Evolutionary conservation across 2,113 vertebrate genomes (phyloP).

Genomic region (Microtus richardsoni): DNA sequence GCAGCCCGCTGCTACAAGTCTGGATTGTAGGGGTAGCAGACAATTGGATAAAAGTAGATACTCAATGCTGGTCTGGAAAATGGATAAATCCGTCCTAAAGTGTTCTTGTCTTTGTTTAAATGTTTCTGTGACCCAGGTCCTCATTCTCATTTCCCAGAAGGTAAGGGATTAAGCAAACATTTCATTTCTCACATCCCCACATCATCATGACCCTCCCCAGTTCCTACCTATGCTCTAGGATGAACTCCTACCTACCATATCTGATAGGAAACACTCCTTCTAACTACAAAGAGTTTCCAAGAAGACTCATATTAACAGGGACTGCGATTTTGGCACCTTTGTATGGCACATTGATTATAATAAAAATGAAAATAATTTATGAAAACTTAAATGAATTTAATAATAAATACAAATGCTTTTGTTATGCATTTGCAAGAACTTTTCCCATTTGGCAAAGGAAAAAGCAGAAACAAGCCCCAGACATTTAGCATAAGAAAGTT

Average conservation of each 20-base stretch:
- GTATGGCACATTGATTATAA: not conserved
- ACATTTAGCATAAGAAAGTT: constrained; percentile 14
- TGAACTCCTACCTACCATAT: not conserved
- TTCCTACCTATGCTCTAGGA: not conserved
- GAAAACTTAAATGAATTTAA: not conserved
- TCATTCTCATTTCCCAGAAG: not conserved
- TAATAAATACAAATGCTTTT: not conserved
- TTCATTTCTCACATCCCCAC: not conserved
- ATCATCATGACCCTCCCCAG: not conserved
- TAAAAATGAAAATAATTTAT: not conserved
- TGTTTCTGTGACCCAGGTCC: not conserved
- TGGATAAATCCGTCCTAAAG: not conserved
- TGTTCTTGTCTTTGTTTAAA: constrained; percentile 15
- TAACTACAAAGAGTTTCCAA: not conserved
- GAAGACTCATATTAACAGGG: not conserved
- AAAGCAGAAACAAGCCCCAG: not conserved
- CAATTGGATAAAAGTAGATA: not conserved
- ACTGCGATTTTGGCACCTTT: not conserved
- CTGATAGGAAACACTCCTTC: not conserved
- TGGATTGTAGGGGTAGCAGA: not conserved
- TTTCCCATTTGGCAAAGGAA: constrained; percentile 7
- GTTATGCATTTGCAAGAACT: not conserved
- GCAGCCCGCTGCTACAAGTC: not conserved
- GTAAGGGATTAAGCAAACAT: not conserved
- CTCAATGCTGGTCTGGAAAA: not conserved